Evolutionary conservation across 2,113 vertebrate species (phyloP).

Genomic region (Limnothrissa miodon): DNA sequence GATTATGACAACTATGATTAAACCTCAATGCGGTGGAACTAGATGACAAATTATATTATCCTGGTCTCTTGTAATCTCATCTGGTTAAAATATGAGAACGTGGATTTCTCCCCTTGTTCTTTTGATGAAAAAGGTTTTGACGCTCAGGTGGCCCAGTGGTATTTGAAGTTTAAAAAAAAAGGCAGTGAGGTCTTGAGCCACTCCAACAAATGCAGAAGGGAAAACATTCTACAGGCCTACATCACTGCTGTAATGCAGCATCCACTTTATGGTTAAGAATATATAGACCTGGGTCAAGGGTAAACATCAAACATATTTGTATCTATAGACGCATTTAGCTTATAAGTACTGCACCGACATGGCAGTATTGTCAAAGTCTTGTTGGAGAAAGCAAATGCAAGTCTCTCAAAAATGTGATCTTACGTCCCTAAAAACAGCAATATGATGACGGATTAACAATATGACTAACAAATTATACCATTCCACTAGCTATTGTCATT

Average conservation of each 20-base stretch:
- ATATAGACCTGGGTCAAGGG: not conserved
- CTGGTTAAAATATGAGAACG: not conserved
- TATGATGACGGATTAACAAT: not conserved
- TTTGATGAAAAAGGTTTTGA: not conserved
- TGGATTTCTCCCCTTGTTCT: not conserved
- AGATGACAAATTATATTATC: not conserved
- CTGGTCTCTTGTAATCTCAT: not conserved
- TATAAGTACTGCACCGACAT: not conserved
- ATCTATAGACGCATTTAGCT: not conserved
- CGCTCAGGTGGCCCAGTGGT: not conserved
- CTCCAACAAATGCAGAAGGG: too few relatives aligned
- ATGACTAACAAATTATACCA: not conserved
- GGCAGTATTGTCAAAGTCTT: not conserved
- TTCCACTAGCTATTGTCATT: not conserved
- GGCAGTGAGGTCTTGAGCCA: not conserved
- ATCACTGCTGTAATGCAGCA: not conserved
- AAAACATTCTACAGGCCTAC: not conserved
- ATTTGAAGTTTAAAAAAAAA: not conserved
- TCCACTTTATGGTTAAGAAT: not conserved
- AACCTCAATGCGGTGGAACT: not conserved
- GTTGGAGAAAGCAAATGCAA: not conserved
- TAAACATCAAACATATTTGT: not conserved
- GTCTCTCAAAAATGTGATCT: not conserved
- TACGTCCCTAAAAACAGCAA: not conserved
- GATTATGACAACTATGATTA: not conserved